Conservation (phyloP, 2,113 vertebrate genomes). For the Gadus chalcogrammus region DNA sequence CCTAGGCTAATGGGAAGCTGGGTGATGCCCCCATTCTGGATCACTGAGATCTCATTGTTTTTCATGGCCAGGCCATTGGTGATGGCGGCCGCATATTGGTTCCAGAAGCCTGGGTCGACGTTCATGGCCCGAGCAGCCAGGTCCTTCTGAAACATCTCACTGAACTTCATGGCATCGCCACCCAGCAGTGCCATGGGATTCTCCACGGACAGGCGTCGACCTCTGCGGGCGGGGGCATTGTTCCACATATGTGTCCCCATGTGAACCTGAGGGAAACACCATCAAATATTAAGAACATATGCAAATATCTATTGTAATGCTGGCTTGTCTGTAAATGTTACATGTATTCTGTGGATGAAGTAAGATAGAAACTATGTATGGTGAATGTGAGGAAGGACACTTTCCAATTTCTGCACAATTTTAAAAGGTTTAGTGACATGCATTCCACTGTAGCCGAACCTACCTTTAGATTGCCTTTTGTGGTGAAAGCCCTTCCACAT, state of each 20-base stretch:
- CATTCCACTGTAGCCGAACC: neutral
- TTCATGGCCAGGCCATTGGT: conserved; percentile 97
- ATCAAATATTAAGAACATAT: conserved; percentile 9
- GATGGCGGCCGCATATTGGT: conserved; percentile 96
- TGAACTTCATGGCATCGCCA: conserved; percentile 94
- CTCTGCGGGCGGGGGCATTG: conserved; percentile 93
- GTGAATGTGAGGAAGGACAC: too few species aligned
- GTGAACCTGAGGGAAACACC: conserved; percentile 81
- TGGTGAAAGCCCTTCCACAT: conserved; percentile 98
- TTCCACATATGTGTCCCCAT: conserved; percentile 99
- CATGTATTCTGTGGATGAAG: too few species aligned
- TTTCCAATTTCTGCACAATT: too few species aligned
- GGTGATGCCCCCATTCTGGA: conserved; percentile 95
- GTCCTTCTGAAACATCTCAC: conserved; percentile 98
- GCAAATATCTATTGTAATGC: neutral
- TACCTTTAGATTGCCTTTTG: conserved; percentile 99
- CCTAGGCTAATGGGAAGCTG: conserved; percentile 92
- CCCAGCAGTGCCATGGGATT: conserved; percentile 97
- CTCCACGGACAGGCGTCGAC: conserved; percentile 93
- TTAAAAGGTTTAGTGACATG: neutral
- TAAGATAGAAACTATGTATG: too few species aligned
- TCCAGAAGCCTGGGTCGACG: conserved; percentile 95
- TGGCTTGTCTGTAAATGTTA: neutral
- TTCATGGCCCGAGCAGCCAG: conserved; percentile 95
- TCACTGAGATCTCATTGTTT: conserved; percentile 99